Evolutionary conservation across 2,797 vertebrate genomes (phyloP).

Genomic region (Thamnophis elegans): DNA sequence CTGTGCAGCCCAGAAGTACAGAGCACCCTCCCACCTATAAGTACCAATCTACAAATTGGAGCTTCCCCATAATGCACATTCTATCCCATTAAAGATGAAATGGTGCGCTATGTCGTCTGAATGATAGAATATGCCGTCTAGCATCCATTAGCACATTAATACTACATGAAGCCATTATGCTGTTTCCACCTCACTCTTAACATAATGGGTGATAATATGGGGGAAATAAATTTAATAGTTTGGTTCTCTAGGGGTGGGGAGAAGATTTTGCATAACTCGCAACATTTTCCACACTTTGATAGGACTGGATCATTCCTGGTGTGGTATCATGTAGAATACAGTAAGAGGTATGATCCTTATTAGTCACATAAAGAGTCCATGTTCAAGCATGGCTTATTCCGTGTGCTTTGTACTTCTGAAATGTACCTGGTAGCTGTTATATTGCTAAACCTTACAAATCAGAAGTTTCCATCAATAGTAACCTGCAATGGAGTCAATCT

Average conservation of each 20-base stretch:
- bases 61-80: constrained; percentile 31
- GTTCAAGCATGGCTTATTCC: not conserved
- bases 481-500: not conserved
- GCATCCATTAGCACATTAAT: constrained; percentile 68
- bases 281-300: not conserved
- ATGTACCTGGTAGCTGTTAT: not conserved
- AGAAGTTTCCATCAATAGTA: not conserved
- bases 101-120: constrained; percentile 48
- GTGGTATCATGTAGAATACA: not conserved
- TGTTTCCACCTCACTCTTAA: constrained; percentile 61
- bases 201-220: constrained; percentile 50
- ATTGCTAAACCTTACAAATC: not conserved
- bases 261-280: not conserved
- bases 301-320: not conserved
- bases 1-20: constrained; percentile 18
- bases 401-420: not conserved
- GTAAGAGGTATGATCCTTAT: not conserved
- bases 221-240: constrained; percentile 21
- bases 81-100: constrained; percentile 53
- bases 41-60: constrained; percentile 31
- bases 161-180: constrained; percentile 54
- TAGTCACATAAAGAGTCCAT: not conserved
- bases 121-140: constrained; percentile 48
- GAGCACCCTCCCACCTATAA: not conserved
- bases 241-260: not conserved